Evolutionary conservation across 2,113 vertebrate species (phyloP).

Genomic region (Beaufortia kweichowensis): DNA sequence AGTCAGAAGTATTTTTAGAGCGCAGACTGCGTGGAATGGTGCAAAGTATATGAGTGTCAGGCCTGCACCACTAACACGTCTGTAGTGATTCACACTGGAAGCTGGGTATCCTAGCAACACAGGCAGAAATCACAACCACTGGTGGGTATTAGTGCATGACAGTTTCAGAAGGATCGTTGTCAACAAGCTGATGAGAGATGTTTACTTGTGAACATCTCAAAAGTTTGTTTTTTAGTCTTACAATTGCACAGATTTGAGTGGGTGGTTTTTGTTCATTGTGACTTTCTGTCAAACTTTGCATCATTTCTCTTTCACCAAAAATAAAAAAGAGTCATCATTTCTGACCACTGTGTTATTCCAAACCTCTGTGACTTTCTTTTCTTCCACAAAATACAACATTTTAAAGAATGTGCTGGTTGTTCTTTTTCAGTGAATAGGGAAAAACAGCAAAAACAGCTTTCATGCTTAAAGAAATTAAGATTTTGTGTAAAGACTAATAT

Average conservation of each 20-base stretch:
- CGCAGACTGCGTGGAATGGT: slow-evolving; percentile 60
- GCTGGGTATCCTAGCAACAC: slow-evolving; percentile 71
- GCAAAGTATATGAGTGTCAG: slow-evolving; percentile 62
- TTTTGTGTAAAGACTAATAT: too few relatives aligned
- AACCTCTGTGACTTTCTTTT: too few relatives aligned
- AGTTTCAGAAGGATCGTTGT: slow-evolving; percentile 49
- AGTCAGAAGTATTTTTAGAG: slow-evolving; percentile 64
- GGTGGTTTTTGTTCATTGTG: too few relatives aligned
- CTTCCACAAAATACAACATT: too few relatives aligned
- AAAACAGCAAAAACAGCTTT: too few relatives aligned
- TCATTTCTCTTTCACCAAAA: not conserved
- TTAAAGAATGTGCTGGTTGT: too few relatives aligned
- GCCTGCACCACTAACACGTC: slow-evolving; percentile 62
- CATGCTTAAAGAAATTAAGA: too few relatives aligned
- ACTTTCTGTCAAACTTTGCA: not conserved
- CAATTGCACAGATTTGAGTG: slow-evolving; percentile 32
- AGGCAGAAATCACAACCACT: slow-evolving; percentile 49
- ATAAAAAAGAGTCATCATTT: too few relatives aligned
- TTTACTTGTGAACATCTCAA: slow-evolving; percentile 59
- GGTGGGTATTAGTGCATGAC: slow-evolving; percentile 43
- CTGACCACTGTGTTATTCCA: too few relatives aligned
- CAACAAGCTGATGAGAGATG: slow-evolving; percentile 56
- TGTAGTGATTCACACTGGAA: slow-evolving; percentile 59
- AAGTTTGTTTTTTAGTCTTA: slow-evolving; percentile 49
- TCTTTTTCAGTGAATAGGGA: too few relatives aligned